Evolutionary conservation across 1,140 invertebrate genomes (phyloP).

Genomic region (Heliconius hermathena): DNA sequence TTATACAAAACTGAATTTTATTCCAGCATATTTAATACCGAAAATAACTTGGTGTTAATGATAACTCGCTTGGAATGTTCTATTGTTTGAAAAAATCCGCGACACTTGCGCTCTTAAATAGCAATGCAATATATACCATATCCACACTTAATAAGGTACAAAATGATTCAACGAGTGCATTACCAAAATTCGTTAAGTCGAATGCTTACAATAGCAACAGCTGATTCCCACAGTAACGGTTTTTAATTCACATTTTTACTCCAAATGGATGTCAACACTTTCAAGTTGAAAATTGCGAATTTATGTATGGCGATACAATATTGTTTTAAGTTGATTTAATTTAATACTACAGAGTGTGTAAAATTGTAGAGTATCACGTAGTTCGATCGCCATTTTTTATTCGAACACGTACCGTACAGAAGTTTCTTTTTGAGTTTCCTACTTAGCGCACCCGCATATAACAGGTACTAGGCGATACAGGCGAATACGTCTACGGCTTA

Average conservation of each 20-base stretch:
- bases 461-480: constrained; percentile 34
- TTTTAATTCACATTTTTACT: constrained; percentile 48
- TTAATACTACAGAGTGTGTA: not conserved
- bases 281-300: constrained; percentile 38
- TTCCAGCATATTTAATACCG: constrained; percentile 28
- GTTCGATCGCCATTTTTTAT: not conserved
- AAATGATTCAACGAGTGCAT: constrained; percentile 22
- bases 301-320: constrained; percentile 18
- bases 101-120: not conserved
- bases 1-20: constrained; percentile 42
- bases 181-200: constrained; percentile 39
- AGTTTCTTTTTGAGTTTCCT: constrained; percentile 44
- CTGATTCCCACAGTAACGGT: constrained; percentile 68
- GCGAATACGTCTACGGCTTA: constrained; percentile 43
- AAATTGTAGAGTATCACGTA: constrained; percentile 13
- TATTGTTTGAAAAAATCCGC: constrained; percentile 39
- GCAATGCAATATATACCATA: constrained; percentile 33
- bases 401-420: constrained; percentile 24
- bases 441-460: constrained; percentile 49
- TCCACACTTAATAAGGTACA: constrained; percentile 20
- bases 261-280: constrained; percentile 38
- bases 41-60: constrained; percentile 39
- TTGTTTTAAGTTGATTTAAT: constrained; percentile 29
- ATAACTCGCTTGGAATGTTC: constrained; percentile 33
- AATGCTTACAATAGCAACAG: constrained; percentile 59